phyloP scores from a whole-genome alignment of 1,140 invertebrate genomes.

The Drosophila truncata region DNA sequence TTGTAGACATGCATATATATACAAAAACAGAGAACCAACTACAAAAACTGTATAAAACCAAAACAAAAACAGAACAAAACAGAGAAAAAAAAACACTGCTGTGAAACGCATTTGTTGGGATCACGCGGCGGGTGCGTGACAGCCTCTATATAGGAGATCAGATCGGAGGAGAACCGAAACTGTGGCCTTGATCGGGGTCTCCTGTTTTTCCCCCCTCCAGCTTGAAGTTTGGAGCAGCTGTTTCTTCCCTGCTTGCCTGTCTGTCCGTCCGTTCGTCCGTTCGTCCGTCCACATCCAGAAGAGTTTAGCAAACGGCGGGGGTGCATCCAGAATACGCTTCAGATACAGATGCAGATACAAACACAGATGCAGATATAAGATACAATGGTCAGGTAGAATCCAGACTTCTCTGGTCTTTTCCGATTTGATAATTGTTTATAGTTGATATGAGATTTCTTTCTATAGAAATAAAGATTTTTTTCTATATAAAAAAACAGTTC shows the following conservation, averaged over 20 bases:
- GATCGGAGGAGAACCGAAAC: constrained; percentile 17
- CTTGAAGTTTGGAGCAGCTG: constrained; percentile 21
- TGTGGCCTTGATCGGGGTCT: constrained; percentile 27
- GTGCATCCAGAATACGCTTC: neutral
- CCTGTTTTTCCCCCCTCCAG: constrained; percentile 10
- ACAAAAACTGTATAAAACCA: constrained; percentile 14
- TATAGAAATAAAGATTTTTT: neutral
- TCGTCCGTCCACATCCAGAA: neutral
- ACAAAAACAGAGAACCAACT: constrained; percentile 15
- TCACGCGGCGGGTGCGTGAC: constrained; percentile 51
- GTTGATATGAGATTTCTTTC: neutral
- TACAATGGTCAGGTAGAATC: constrained; percentile 13
- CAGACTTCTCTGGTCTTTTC: neutral
- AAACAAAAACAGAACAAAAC: constrained; percentile 3
- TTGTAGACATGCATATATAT: constrained; percentile 15
- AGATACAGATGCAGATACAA: constrained; percentile 13
- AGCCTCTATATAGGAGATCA: constrained; percentile 22
- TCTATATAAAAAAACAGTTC: neutral
- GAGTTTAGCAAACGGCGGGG: neutral
- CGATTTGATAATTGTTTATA: neutral
- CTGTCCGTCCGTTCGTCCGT: too few relatives aligned
- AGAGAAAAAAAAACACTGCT: neutral
- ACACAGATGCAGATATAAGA: constrained; percentile 1
- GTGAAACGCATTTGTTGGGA: constrained; percentile 42
- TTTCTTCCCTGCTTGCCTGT: neutral